Percentiles rank a stretch among this genome's conserved stretches.
Conservation (phyloP, 2,888 invertebrate genomes). For the Crocallis elinguaria region DNA sequence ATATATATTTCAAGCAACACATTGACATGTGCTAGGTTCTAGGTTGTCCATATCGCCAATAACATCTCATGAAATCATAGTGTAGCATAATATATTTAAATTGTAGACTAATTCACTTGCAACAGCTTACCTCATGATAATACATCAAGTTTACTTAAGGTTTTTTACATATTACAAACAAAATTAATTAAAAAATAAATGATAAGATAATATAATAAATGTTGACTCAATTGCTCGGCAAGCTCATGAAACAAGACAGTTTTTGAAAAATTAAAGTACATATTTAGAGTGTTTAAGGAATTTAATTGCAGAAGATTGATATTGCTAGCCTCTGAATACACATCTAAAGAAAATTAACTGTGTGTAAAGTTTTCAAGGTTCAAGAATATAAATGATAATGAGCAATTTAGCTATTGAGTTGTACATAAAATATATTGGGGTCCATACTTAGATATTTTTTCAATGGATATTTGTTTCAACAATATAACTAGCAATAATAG, state of each 20-base stretch:
- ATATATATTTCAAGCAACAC: background rate
- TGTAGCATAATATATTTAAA: background rate
- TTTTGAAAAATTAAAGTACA: background rate
- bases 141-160: background rate
- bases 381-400: background rate
- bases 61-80: background rate
- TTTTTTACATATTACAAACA: background rate
- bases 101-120: slow-evolving; percentile 1
- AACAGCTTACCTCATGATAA: slow-evolving; percentile 27
- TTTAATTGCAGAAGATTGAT: background rate
- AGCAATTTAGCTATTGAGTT: background rate
- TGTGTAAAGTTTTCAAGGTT: background rate
- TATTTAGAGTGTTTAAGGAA: background rate
- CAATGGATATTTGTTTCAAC: too few species aligned
- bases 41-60: background rate
- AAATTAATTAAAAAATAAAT: background rate
- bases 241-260: background rate
- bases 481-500: background rate
- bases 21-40: too few species aligned
- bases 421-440: background rate
- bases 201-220: background rate
- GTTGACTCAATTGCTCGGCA: background rate
- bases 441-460: background rate
- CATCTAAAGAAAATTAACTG: background rate
- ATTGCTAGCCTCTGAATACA: background rate